These are phyloP conservation scores for Halcyon chelicuti DNA, from an alignment of 2,797 vertebrate species.

Conservation along the genomic window DNA sequence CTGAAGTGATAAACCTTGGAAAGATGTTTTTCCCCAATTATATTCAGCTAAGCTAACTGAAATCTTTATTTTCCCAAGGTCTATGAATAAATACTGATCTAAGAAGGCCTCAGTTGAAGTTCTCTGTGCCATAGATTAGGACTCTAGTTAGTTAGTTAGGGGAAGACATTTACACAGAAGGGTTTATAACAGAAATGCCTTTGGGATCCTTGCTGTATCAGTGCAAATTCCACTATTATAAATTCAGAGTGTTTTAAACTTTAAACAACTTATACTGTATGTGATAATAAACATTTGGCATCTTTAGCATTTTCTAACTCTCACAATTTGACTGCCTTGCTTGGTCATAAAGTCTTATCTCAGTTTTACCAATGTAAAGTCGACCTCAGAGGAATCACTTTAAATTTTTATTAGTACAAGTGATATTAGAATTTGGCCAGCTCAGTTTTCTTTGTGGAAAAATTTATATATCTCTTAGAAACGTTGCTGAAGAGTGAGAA, in stretches of 20 bases:
- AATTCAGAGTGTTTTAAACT: slow-evolving; percentile 24
- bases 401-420: slow-evolving; percentile 8
- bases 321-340: neutral
- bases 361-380: neutral
- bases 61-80: neutral
- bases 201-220: neutral
- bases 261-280: neutral
- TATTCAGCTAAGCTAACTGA: neutral
- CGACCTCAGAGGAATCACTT: slow-evolving; percentile 41
- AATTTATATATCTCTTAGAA: neutral
- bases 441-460: neutral
- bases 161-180: slow-evolving; percentile 10
- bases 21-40: neutral
- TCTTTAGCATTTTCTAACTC: slow-evolving; percentile 35
- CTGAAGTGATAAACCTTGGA: neutral
- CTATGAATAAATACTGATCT: neutral
- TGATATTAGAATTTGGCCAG: neutral
- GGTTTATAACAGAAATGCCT: slow-evolving; percentile 41
- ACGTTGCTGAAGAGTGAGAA: neutral
- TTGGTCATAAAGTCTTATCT: slow-evolving; percentile 33
- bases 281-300: slow-evolving; percentile 46
- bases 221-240: neutral
- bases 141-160: neutral
- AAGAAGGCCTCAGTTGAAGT: neutral
- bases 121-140: neutral